These are phyloP conservation scores for Characodon lateralis DNA, from an alignment of 2,797 vertebrate species.

Conservation along the genomic window DNA sequence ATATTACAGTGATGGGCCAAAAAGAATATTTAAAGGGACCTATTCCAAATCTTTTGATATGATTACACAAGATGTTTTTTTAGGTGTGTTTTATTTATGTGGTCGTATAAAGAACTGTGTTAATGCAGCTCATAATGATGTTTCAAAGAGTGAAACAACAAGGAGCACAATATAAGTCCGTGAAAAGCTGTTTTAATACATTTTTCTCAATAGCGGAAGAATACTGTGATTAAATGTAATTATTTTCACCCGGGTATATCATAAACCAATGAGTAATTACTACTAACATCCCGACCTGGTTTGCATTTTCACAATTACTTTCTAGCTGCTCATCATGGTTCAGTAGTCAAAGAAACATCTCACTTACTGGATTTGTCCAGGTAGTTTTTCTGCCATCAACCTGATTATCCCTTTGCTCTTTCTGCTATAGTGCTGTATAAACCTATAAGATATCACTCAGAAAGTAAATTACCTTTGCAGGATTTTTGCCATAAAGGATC, in stretches of 20 bases:
- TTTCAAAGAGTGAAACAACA: slow-evolving; percentile 9
- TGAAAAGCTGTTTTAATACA: slow-evolving; percentile 4
- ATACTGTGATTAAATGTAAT: slow-evolving; percentile 1
- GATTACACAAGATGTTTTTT: slow-evolving; percentile 4
- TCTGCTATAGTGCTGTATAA: neutral
- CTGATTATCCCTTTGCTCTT: neutral
- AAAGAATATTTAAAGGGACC: slow-evolving; percentile 15
- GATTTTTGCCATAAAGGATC: neutral
- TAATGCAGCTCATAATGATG: neutral
- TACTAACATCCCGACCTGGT: neutral
- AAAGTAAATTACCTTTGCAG: neutral
- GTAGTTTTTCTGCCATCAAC: slow-evolving; percentile 2
- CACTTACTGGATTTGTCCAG: neutral
- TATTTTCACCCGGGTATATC: neutral
- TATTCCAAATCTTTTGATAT: slow-evolving; percentile 12
- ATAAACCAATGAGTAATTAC: slow-evolving; percentile 3
- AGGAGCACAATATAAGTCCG: neutral
- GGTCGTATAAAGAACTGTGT: slow-evolving; percentile 1
- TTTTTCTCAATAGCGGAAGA: slow-evolving; percentile 5
- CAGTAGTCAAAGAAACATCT: slow-evolving; percentile 6
- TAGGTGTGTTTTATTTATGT: slow-evolving; percentile 9
- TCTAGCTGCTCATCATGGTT: slow-evolving; percentile 3
- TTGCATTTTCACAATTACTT: slow-evolving; percentile 10
- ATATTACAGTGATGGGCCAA: slow-evolving; percentile 2
- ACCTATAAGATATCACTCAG: neutral